phyloP scores from a whole-genome alignment of 2,113 vertebrate genomes.

The Pelecanoides urinatrix region DNA sequence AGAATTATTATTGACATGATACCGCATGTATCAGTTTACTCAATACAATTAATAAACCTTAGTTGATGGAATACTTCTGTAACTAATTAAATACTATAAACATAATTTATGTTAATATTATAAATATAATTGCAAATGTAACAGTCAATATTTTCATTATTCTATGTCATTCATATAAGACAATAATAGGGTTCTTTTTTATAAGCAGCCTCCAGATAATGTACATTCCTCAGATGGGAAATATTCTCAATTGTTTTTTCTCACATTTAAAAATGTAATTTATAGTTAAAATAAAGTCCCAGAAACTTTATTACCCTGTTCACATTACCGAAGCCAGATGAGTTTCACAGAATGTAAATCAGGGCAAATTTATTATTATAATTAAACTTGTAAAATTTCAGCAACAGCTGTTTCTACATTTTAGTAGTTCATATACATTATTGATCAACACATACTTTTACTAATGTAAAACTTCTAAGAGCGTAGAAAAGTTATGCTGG shows the following conservation, averaged over 20 bases:
- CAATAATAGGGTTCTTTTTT: constrained; percentile 13
- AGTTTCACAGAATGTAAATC: neutral
- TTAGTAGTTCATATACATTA: constrained; percentile 15
- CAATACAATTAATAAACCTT: neutral
- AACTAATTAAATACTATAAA: constrained; percentile 37
- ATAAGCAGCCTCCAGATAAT: neutral
- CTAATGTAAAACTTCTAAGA: neutral
- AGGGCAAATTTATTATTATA: constrained; percentile 13
- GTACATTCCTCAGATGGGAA: neutral
- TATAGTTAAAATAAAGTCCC: constrained; percentile 2
- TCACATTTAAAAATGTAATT: constrained; percentile 48
- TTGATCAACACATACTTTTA: constrained; percentile 19
- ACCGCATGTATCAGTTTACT: neutral
- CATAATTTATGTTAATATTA: neutral
- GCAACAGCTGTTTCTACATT: constrained; percentile 55
- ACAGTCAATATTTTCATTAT: neutral
- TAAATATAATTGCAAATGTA: constrained; percentile 19
- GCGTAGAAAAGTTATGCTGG: neutral
- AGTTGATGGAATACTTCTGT: neutral
- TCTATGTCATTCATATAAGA: neutral
- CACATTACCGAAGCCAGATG: neutral
- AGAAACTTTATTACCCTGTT: neutral
- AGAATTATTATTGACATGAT: neutral
- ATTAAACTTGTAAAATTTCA: constrained; percentile 59
- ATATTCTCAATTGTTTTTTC: neutral